Conservation (phyloP, 2,888 invertebrate species). For the Abrostola triplasia region DNA sequence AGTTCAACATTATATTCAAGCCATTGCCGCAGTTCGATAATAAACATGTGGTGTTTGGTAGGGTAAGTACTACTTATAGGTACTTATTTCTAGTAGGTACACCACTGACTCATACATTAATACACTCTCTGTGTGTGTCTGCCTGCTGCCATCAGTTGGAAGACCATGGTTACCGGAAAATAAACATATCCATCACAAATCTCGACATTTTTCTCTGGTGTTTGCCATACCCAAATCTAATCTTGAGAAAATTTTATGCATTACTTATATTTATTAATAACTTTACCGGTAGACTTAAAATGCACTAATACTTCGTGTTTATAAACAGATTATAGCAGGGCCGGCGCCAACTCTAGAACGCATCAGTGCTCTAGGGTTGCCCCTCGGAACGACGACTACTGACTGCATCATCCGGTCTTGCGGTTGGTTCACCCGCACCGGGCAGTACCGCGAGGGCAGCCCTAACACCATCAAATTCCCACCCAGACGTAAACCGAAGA, state of each 20-base stretch:
- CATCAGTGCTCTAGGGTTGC: slow-evolving; percentile 81
- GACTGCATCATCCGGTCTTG: slow-evolving; percentile 74
- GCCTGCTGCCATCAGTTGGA: no score
- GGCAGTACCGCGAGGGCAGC: slow-evolving; percentile 72
- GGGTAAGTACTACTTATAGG: slow-evolving; percentile 68
- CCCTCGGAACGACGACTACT: slow-evolving; percentile 75
- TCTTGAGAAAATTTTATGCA: no score
- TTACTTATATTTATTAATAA: no score
- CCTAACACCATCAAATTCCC: slow-evolving; percentile 78
- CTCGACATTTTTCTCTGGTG: no score
- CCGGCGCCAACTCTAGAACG: slow-evolving; percentile 78
- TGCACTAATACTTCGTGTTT: background rate
- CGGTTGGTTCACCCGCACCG: slow-evolving; percentile 73
- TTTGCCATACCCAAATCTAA: no score
- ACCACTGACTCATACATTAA: no score
- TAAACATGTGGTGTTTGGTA: slow-evolving; percentile 88
- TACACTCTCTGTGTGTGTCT: no score
- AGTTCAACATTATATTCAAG: slow-evolving; percentile 89
- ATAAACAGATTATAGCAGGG: slow-evolving; percentile 72
- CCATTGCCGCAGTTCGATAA: slow-evolving; percentile 85
- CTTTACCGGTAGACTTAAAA: no score
- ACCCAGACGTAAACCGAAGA: slow-evolving; percentile 64
- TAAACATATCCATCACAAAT: no score
- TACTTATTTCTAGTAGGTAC: background rate
- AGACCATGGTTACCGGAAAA: no score